Conservation (phyloP, 2,888 invertebrate species). For the Sphaerophoria taeniata region DNA sequence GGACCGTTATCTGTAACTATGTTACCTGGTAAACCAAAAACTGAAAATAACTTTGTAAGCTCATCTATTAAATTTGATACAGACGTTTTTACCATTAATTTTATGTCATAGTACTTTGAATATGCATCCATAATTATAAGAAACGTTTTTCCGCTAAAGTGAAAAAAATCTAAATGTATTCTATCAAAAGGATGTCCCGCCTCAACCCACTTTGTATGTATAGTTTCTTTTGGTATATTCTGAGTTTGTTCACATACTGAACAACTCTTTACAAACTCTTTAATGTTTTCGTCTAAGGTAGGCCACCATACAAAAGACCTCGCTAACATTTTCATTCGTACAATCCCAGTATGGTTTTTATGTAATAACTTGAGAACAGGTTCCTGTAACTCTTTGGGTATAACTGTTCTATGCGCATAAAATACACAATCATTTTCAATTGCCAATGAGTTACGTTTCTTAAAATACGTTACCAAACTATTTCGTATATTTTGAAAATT, state of each 20-base stretch:
- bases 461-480: too few relatives aligned
- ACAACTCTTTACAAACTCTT: slow-evolving; percentile 33
- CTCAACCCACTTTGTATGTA: slow-evolving; percentile 27
- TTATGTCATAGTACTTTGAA: slow-evolving; percentile 28
- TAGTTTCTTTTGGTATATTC: slow-evolving; percentile 17
- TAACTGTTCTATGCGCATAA: slow-evolving; percentile 28
- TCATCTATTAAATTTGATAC: slow-evolving; percentile 15
- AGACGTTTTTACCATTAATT: slow-evolving; percentile 7
- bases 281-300: slow-evolving; percentile 22
- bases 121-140: slow-evolving; percentile 22
- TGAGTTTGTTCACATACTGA: slow-evolving; percentile 28
- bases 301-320: slow-evolving; percentile 39
- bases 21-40: slow-evolving; percentile 24
- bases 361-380: slow-evolving; percentile 12
- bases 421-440: slow-evolving; percentile 33
- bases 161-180: slow-evolving; percentile 33
- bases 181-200: slow-evolving; percentile 23
- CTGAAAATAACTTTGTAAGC: slow-evolving; percentile 18
- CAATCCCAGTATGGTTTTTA: slow-evolving; percentile 24
- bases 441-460: not conserved
- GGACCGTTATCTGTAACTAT: slow-evolving; percentile 30
- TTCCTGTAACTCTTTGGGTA: slow-evolving; percentile 7
- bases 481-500: too few relatives aligned
- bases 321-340: slow-evolving; percentile 44
- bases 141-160: slow-evolving; percentile 26